Conservation (phyloP, 2,113 vertebrate species). For the Brachyistius frenatus region DNA sequence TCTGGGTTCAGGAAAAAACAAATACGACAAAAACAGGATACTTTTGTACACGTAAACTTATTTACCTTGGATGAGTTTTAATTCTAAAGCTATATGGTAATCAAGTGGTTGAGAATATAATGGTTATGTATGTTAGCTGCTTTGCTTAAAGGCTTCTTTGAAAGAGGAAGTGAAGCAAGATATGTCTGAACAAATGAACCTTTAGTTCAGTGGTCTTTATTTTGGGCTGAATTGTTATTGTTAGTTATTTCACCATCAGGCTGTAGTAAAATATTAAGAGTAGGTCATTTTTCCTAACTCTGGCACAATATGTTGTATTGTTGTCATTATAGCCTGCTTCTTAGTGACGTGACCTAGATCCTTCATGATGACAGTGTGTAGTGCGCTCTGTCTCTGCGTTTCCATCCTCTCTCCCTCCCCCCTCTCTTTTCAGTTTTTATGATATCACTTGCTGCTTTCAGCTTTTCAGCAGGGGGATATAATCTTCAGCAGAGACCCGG, state of each 20-base stretch:
- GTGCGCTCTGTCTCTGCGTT: constrained; percentile 19
- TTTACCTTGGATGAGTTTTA: too few relatives aligned
- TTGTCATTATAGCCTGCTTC: constrained; percentile 47
- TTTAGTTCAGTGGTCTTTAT: not conserved
- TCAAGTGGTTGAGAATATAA: too few relatives aligned
- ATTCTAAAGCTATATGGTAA: too few relatives aligned
- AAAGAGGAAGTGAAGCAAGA: too few relatives aligned
- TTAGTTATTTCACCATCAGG: not conserved
- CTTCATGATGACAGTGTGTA: constrained; percentile 51
- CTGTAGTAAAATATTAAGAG: constrained; percentile 2
- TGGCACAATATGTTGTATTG: constrained; percentile 32
- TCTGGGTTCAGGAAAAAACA: too few relatives aligned
- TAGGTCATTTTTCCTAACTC: constrained; percentile 34
- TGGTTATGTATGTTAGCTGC: too few relatives aligned
- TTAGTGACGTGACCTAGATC: constrained; percentile 72
- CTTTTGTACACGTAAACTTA: too few relatives aligned
- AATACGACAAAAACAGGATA: too few relatives aligned
- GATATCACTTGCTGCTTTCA: constrained; percentile 26
- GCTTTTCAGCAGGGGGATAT: not conserved
- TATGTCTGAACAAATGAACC: too few relatives aligned
- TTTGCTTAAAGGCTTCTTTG: too few relatives aligned
- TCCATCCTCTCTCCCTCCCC: constrained; percentile 14
- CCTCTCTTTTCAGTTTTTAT: constrained; percentile 27
- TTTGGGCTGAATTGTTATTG: not conserved
- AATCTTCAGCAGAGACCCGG: not conserved